Base-by-base conservation (phyloP, 2,888 invertebrate genomes). In the Priapulus caudatus region DNA sequence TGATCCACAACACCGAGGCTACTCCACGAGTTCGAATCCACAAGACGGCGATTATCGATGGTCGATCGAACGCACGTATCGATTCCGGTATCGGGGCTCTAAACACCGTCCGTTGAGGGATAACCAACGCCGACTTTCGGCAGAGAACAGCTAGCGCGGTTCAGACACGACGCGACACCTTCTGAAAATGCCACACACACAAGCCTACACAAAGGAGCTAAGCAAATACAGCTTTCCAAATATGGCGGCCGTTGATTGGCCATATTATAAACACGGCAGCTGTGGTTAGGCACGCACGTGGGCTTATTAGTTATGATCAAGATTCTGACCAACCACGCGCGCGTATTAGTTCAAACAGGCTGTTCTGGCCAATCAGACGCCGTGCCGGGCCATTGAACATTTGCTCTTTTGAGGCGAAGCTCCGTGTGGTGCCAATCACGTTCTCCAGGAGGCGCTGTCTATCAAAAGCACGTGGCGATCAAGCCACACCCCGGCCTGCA, bases 211-310 rank as follows among this genome's bases (percentile, higher is more conserved):
- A n/a, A n/a, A n/a, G n/a, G 61, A 52, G 59, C 59, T 56, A 59
- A 57, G 33, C 33, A 33, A 33, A 33, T 33, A 33, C 33, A 33
- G 33, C 63, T 64, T 61, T 59, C 63, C 63, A 60, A 61, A 59
- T 63, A 59, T 62, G 62, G 62, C 59, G 61, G 59, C 59, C 63
- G 62, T 60, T 64, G 67, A 67, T 67, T 67, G 67, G 66, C 65
- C 64, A 61, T 60, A 64, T 64, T 61, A 60, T 33, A 33, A 33
- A 33, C 33, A 33, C 33, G 10, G 10, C 33, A n/a, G n/a, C 33
- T 10, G 33, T 33, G 33, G 33, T 10, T 33, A 33, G 10, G n/a
- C 10, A 33, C 33, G 33, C 33, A 33, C 33, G 33, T 33, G 33
- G n/a, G 33, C 33, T 33, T n/a, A 33, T 33, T 33, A 33, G n/a